Evolutionary conservation across 1,140 invertebrate species (phyloP), one percentile per base, ranked within the genome.

Genomic region (Micrasema minimum): DNA sequence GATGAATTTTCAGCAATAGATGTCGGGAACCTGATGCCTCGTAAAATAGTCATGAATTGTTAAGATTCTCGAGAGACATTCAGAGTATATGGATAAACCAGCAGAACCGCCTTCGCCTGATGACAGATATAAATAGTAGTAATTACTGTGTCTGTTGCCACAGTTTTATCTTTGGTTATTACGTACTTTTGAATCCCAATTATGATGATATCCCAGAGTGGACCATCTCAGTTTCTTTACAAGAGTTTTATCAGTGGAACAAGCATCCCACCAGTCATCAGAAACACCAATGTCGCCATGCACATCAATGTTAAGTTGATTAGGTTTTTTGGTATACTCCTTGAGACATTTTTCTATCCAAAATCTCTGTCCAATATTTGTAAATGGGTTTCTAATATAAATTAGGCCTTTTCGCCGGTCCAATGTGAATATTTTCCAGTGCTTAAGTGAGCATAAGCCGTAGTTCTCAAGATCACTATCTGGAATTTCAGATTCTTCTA

Each of bases 161-260:
- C n/a, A n/a, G n/a, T n/a, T n/a, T n/a, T n/a, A n/a, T n/a, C n/a
- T n/a, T n/a, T n/a, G n/a, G n/a, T n/a, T n/a, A n/a, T 10, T 53
- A 53, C 48, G 3, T 84, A 93, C 87, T 87, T 98, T 98, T 48
- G 93, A 93, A 77, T 96, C 90, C 96, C 96, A 98, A 82, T 98
- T 90, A 80, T 98, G 95, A 82, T 98, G 96, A 80, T 97, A 98
- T 16, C 96, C 96, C 37, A 98, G 80, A 1, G 96, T 98, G 12
- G 91, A 88, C 96, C 96, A 98, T 77, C 96, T 84, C 65, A 98
- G 84, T 79, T 93, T 93, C 64, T 85, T 85, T 61, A 85, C 78
- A 16, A 88, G 69, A 37, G 80, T 76, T 12, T 78, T 77, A 57
- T 82, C 77, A 31, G 76, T 70, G 67, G 82, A 76, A 45, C 82